A percentile compares a stretch with the other conserved stretches of the same genome.
Conservation (phyloP, 2,888 invertebrate genomes). For the Stenolophus ochropezus region DNA sequence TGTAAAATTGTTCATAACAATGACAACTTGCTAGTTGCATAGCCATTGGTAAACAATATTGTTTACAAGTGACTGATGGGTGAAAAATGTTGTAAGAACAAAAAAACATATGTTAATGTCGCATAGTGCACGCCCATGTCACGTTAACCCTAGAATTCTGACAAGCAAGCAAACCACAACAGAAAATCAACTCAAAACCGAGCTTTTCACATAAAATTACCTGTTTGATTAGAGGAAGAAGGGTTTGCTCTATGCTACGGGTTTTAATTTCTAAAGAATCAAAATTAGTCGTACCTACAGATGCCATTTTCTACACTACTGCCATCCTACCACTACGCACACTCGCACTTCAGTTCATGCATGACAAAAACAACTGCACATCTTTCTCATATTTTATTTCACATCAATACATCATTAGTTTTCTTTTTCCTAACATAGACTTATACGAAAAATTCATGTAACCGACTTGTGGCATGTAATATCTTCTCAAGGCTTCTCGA, state of each 20-base stretch:
- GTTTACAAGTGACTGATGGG: neutral
- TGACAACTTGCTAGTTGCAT: neutral
- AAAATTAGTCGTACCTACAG: slow-evolving; percentile 76
- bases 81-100: slow-evolving; percentile 24
- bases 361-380: slow-evolving; percentile 4
- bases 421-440: slow-evolving; percentile 74
- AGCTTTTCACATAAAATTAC: slow-evolving; percentile 75
- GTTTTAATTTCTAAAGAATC: slow-evolving; percentile 89
- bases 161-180: slow-evolving; percentile 38
- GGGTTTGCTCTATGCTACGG: slow-evolving; percentile 94
- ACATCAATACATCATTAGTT: slow-evolving; percentile 63
- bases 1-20: neutral
- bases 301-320: slow-evolving; percentile 76
- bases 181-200: slow-evolving; percentile 32
- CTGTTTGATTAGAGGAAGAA: slow-evolving; percentile 95
- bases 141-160: slow-evolving; percentile 55
- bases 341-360: neutral
- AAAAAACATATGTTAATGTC: slow-evolving; percentile 52
- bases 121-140: slow-evolving; percentile 54
- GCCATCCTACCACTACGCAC: slow-evolving; percentile 47
- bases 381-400: neutral
- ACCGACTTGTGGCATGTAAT: slow-evolving; percentile 78
- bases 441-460: slow-evolving; percentile 73
- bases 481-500: slow-evolving; percentile 87
- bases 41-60: neutral